Evolutionary conservation across 2,888 invertebrate genomes (phyloP).

Genomic region (Campopleginae sp.): DNA sequence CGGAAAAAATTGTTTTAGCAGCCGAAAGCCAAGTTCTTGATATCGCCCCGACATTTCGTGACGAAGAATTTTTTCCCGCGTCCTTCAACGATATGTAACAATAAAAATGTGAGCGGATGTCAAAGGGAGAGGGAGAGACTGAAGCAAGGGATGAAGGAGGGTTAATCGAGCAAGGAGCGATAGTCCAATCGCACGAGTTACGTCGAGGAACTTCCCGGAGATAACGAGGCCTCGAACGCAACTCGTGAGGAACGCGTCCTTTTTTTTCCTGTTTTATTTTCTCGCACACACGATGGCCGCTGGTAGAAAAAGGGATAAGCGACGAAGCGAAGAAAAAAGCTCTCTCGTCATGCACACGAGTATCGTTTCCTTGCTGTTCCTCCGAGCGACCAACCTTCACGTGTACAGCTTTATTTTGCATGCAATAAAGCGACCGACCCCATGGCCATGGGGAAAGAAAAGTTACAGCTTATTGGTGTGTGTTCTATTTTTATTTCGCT

Average conservation of each 20-base stretch:
- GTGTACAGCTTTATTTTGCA: conserved; percentile 50
- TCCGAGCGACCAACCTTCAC: conserved; percentile 24
- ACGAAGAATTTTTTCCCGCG: background rate
- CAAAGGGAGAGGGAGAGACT: background rate
- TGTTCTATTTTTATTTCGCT: background rate
- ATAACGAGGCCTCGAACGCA: conserved; percentile 46
- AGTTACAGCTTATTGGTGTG: conserved; percentile 1
- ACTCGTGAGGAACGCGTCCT: conserved; percentile 24
- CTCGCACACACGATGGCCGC: conserved; percentile 18
- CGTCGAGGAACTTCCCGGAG: conserved; percentile 35
- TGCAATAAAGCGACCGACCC: conserved; percentile 31
- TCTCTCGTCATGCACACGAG: conserved; percentile 30
- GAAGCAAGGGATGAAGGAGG: background rate
- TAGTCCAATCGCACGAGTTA: conserved; percentile 42
- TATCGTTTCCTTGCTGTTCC: conserved; percentile 50
- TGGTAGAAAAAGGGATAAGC: conserved; percentile 37
- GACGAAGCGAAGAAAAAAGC: conserved; percentile 48
- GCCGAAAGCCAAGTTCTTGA: background rate
- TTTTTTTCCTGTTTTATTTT: conserved; percentile 28
- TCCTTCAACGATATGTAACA: background rate
- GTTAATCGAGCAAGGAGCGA: conserved; percentile 40
- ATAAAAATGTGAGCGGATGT: conserved; percentile 3
- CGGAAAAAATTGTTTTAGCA: background rate
- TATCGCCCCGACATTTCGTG: conserved; percentile 12
- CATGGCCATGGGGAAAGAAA: conserved; percentile 29